Percentiles rank a stretch among this genome's conserved stretches.
These are phyloP conservation scores for Procambarus clarkii DNA, from an alignment of 1,140 invertebrate species.

Conservation along the genomic window DNA sequence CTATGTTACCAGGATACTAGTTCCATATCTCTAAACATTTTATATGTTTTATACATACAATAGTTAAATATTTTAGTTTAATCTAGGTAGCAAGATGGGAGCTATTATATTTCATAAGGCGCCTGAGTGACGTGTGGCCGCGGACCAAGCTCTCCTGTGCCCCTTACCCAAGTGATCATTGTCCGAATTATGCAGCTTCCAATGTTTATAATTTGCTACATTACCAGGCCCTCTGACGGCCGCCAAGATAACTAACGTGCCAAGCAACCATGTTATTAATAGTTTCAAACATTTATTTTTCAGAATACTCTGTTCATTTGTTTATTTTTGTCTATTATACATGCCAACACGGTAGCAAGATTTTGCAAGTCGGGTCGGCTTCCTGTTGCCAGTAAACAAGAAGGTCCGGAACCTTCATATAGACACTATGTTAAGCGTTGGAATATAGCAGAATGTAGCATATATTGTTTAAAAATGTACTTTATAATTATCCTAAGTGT, in stretches of 20 bases:
- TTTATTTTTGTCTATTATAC: constrained; percentile 29
- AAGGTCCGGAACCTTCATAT: background rate
- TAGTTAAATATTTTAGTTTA: constrained; percentile 16
- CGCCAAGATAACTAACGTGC: constrained; percentile 69
- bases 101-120: background rate
- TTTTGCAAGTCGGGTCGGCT: constrained; percentile 33
- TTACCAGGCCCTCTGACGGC: constrained; percentile 58
- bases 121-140: background rate
- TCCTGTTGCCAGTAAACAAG: constrained; percentile 33
- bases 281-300: constrained; percentile 34
- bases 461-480: constrained; percentile 39
- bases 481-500: constrained; percentile 32
- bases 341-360: constrained; percentile 25
- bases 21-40: background rate
- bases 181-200: constrained; percentile 65
- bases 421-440: background rate
- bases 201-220: constrained; percentile 64
- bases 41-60: constrained; percentile 23
- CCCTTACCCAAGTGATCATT: constrained; percentile 54
- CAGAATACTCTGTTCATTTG: constrained; percentile 45
- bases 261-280: constrained; percentile 65
- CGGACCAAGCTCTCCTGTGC: background rate
- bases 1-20: background rate
- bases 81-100: background rate
- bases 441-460: constrained; percentile 28